Evolutionary conservation across 2,888 invertebrate species (phyloP).

Genomic region (Rhabditophanes sp.): DNA sequence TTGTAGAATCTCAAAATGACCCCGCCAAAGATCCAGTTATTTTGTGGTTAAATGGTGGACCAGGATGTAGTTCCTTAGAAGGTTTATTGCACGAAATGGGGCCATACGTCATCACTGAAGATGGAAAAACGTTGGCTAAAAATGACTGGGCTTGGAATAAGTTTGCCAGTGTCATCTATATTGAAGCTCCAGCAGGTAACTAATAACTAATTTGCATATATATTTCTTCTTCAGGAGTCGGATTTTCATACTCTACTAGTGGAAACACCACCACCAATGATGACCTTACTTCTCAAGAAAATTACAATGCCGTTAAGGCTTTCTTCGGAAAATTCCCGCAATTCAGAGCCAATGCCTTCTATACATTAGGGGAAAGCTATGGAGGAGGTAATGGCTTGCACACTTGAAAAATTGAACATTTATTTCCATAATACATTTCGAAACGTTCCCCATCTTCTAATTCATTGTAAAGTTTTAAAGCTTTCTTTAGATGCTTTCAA

Average conservation of each 20-base stretch:
- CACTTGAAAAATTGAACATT: not conserved
- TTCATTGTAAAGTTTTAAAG: no score
- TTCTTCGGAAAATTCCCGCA: constrained; percentile 49
- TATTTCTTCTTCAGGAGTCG: no score
- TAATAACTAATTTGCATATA: no score
- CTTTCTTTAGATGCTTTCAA: no score
- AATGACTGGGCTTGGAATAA: constrained; percentile 44
- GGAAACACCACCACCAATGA: constrained; percentile 43
- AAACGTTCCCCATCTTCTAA: no score
- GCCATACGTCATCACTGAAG: constrained; percentile 45
- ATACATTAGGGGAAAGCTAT: constrained; percentile 49
- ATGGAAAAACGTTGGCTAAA: constrained; percentile 34
- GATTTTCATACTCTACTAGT: constrained; percentile 49
- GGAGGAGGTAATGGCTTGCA: constrained; percentile 43
- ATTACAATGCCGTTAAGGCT: constrained; percentile 47
- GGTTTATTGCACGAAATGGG: constrained; percentile 49
- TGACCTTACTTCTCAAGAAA: constrained; percentile 44
- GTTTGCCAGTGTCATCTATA: constrained; percentile 47
- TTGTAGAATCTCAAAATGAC: constrained; percentile 37
- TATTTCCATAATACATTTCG: not conserved
- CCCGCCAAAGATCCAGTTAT: constrained; percentile 33
- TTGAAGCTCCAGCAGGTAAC: constrained; percentile 51
- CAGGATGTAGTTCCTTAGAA: constrained; percentile 47
- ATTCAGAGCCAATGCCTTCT: constrained; percentile 47
- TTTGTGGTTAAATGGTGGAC: constrained; percentile 44